A percentile compares a stretch with the other conserved stretches of the same genome.
phyloP scores from a whole-genome alignment of 2,888 invertebrate genomes.

The Stegophylla sp. region DNA sequence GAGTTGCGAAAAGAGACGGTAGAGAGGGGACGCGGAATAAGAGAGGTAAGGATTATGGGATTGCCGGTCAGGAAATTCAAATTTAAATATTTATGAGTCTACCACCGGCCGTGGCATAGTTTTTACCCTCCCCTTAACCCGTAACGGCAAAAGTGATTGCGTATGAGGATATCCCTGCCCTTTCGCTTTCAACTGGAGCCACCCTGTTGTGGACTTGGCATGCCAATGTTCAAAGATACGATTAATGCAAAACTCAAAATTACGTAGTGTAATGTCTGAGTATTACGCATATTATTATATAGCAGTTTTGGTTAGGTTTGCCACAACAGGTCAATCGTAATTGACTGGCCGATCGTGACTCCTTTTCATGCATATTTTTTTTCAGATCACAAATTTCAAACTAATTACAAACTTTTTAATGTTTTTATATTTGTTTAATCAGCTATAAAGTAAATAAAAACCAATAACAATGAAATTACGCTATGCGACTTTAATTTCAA shows the following conservation, averaged over 20 bases:
- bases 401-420: no score
- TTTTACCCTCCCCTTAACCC: constrained; percentile 38
- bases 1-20: not conserved
- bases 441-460: no score
- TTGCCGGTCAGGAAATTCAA: constrained; percentile 58
- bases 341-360: no score
- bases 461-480: no score
- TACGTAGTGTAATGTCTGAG: not conserved
- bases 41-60: constrained; percentile 45
- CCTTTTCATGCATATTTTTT: no score
- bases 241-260: constrained; percentile 3
- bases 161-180: not conserved
- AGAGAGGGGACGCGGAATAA: not conserved
- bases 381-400: no score
- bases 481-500: no score
- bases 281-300: no score
- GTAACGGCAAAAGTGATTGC: constrained; percentile 39
- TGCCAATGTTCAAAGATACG: not conserved
- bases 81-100: constrained; percentile 58
- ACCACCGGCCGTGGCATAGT: constrained; percentile 18
- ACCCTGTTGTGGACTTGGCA: constrained; percentile 3
- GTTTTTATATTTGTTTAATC: no score
- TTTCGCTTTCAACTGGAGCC: not conserved
- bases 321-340: no score
- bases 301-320: no score